A percentile compares a stretch with the other conserved stretches of the same genome.
phyloP scores from a whole-genome alignment of 23 tunicate species.

The Aplidium turbinatum region DNA sequence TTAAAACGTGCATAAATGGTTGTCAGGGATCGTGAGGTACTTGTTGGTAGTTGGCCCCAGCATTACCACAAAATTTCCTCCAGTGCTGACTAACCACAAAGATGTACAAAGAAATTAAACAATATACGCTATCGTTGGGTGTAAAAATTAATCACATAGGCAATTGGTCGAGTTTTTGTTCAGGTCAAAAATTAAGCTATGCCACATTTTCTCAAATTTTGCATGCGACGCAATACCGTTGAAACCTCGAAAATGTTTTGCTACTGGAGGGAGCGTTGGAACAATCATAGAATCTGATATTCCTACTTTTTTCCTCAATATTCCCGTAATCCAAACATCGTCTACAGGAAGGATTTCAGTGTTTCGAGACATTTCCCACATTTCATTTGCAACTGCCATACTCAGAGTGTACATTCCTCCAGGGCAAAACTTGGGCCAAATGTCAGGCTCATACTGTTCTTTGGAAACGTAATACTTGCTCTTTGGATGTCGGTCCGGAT shows the following conservation, averaged over 20 bases:
- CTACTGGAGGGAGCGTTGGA: neutral
- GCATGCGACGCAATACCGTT: no score
- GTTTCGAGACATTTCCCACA: neutral
- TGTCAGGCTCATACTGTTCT: neutral
- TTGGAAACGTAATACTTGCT: slow-evolving; percentile 23
- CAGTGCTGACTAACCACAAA: no score
- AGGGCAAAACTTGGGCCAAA: slow-evolving; percentile 12
- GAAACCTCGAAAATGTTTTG: slow-evolving; percentile 8
- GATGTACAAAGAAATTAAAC: no score
- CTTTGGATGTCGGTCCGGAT: slow-evolving; percentile 12
- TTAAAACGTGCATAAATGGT: no score
- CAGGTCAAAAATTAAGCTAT: no score
- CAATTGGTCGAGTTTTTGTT: no score
- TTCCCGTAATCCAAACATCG: slow-evolving; percentile 21
- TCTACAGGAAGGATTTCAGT: neutral
- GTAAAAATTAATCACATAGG: no score
- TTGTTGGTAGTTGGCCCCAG: no score
- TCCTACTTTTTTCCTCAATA: neutral
- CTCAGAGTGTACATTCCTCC: slow-evolving; percentile 15
- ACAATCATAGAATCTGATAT: slow-evolving; percentile 1
- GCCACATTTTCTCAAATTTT: no score
- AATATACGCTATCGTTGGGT: no score
- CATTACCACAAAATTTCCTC: no score
- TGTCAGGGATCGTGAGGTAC: no score
- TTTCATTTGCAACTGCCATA: neutral